Evolutionary conservation across 1,140 invertebrate genomes (phyloP), one percentile per base, ranked within the genome.

Genomic region (Dendroctonus ponderosae): DNA sequence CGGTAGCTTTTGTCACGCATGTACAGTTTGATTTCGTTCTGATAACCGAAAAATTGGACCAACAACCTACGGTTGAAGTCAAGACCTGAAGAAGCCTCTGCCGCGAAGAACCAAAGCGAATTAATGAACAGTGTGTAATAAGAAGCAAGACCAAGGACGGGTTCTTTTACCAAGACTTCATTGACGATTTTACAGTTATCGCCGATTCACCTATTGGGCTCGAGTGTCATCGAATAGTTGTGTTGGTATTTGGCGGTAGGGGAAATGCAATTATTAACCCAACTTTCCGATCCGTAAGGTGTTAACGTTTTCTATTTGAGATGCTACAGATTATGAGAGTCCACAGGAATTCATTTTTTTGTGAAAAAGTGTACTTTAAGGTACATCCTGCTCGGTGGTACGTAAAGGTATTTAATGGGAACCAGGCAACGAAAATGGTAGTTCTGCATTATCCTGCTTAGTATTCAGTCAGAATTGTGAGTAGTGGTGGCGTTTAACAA

Each of bases 181-280:
- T 60, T 66, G 64, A 66, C 56, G 64, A 15, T 51, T 66, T 66
- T 66, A 66, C 64, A 66, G 64, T 66, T 66, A 66, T 37, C 53
- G 64, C n/a, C 64, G 64, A 66, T 66, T 66, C 64, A 40, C 53
- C 56, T 60, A 66, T 60, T 52, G 48, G 44, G 63, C 54, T 41
- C n/a, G 41, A 60, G 64, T 66, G 64, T 66, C 57, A 66, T 66
- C 64, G 56, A 41, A 66, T 56, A 44, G 49, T 15, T 12, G 37
- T n/a, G 43, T 11, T 43, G 56, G 56, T 49, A 66, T 66, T 66
- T 56, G 14, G 64, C 57, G 40, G 56, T 39, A 56, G 64, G 56
- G 51, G 43, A 57, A 49, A 50, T 26, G 26, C 26, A 26, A 26
- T 26, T 26, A 26, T 26, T 26, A 3, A 3, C 26, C 26, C 3